Evolutionary conservation across 92 coral and sea anemone species (phyloP).

Genomic region (Metridium senile): DNA sequence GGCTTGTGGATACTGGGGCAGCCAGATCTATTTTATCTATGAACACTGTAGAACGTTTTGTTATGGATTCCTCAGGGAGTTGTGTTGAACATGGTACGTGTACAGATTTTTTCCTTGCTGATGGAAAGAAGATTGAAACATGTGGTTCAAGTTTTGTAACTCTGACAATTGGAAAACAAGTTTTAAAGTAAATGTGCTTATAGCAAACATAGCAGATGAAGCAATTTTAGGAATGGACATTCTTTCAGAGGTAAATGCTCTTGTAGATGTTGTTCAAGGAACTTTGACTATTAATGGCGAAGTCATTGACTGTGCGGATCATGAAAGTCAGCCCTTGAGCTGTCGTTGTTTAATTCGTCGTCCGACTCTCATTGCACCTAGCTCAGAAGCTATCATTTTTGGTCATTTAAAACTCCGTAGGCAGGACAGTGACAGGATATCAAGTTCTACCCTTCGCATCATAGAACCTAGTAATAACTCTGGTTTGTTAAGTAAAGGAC

Average conservation of each 20-base stretch:
- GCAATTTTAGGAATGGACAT: constrained; percentile 60
- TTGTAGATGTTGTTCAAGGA: constrained; percentile 36
- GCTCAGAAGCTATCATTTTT: constrained; percentile 35
- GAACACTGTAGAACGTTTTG: constrained; percentile 6
- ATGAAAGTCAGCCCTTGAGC: constrained; percentile 31
- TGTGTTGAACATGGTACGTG: not conserved
- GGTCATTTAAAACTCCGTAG: constrained; percentile 36
- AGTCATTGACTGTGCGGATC: constrained; percentile 31
- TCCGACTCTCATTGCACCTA: constrained; percentile 27
- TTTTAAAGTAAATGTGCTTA: constrained; percentile 21
- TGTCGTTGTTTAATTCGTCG: constrained; percentile 50
- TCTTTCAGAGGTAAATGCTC: constrained; percentile 34
- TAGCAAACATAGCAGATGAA: constrained; percentile 49
- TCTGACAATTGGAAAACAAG: constrained; percentile 33
- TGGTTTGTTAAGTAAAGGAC: no score
- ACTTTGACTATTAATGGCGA: constrained; percentile 35
- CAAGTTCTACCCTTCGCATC: constrained; percentile 20
- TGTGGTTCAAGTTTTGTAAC: constrained; percentile 19
- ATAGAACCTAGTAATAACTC: no score
- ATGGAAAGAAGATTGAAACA: constrained; percentile 10
- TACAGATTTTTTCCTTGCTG: constrained; percentile 15
- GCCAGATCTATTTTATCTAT: constrained; percentile 36
- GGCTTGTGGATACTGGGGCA: constrained; percentile 51
- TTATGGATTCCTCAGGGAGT: not conserved
- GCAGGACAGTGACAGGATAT: constrained; percentile 5